Conservation (phyloP, 2,797 vertebrate species). For the Petrocephalus sullivani region DNA sequence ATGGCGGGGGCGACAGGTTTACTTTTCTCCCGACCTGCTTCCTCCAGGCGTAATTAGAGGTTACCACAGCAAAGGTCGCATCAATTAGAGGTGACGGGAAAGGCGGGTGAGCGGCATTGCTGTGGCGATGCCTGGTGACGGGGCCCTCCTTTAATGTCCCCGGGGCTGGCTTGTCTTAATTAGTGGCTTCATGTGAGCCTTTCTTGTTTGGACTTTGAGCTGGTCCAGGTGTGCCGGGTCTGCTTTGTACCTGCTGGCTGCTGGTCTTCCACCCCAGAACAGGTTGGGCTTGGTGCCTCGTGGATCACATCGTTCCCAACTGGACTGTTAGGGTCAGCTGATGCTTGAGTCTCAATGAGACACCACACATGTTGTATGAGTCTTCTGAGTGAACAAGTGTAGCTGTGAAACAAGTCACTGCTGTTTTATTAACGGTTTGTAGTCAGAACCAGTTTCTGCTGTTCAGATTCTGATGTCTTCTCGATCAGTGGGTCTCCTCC, state of each 20-base stretch:
- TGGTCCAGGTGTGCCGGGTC: neutral
- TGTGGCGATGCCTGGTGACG: constrained; percentile 59
- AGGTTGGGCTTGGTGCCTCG: neutral
- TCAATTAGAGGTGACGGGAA: constrained; percentile 70
- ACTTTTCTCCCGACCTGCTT: constrained; percentile 15
- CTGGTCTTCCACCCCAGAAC: neutral
- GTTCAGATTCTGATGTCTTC: neutral
- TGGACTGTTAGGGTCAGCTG: neutral
- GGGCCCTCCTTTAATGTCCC: constrained; percentile 44
- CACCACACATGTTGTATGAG: neutral
- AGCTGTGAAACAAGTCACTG: neutral
- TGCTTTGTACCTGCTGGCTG: neutral
- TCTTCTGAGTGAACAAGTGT: neutral
- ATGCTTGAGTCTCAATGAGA: neutral
- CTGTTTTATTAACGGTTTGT: neutral
- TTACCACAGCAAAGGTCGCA: constrained; percentile 73
- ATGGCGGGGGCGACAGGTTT: neutral
- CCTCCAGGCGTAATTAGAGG: constrained; percentile 75
- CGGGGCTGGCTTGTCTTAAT: constrained; percentile 58
- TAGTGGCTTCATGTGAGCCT: constrained; percentile 46
- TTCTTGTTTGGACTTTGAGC: neutral
- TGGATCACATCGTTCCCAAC: neutral
- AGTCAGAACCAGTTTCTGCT: neutral
- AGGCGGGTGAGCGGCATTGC: constrained; percentile 65
- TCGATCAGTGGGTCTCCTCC: neutral